A percentile compares a stretch with the other conserved stretches of the same genome.
Evolutionary conservation across 2,113 vertebrate genomes (phyloP).

Genomic region (Paramormyrops kingsleyae): DNA sequence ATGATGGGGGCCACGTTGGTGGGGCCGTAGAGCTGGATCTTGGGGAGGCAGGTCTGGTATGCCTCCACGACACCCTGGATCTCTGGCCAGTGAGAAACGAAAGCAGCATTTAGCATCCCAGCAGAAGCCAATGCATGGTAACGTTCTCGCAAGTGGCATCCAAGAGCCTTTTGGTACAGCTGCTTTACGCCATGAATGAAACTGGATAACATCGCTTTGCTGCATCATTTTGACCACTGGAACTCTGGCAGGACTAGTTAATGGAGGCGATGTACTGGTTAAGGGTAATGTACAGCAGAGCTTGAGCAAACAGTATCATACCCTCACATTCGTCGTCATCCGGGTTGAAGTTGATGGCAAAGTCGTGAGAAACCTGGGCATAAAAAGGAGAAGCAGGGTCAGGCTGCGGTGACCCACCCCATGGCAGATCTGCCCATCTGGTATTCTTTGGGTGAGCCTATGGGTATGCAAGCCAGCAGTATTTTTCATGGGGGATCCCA

Average conservation of each 20-base stretch:
- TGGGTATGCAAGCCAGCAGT: background rate
- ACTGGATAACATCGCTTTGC: background rate
- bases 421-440: background rate
- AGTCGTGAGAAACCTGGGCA: conserved; percentile 86
- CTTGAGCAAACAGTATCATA: conserved; percentile 42
- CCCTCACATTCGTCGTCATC: conserved; percentile 92
- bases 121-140: background rate
- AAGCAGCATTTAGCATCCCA: background rate
- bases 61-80: conserved; percentile 94
- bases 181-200: background rate
- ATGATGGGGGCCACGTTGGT: conserved; percentile 93
- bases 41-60: conserved; percentile 89
- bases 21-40: conserved; percentile 90
- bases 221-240: background rate
- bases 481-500: background rate
- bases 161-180: background rate
- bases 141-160: background rate
- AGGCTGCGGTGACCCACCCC: background rate
- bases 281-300: background rate
- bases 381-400: background rate
- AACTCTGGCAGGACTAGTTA: background rate
- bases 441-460: background rate
- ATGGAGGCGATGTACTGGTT: background rate
- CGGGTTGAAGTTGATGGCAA: conserved; percentile 91
- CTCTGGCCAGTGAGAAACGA: conserved; percentile 54